Conservation (phyloP, 2,888 invertebrate species). For the Calameuta filiformis region DNA sequence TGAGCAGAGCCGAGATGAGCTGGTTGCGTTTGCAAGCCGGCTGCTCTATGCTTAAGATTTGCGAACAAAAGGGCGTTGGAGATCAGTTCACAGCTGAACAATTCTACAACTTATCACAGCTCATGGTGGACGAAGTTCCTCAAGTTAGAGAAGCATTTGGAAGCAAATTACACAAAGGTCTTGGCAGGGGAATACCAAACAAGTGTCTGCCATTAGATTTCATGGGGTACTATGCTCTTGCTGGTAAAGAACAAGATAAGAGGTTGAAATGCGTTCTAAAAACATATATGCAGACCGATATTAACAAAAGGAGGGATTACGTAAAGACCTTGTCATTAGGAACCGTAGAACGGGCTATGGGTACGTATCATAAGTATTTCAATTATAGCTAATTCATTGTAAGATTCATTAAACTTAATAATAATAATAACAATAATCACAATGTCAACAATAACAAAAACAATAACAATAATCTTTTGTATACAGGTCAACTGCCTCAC, state of each 20-base stretch:
- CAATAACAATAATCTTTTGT: neutral
- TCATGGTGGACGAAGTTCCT: slow-evolving; percentile 89
- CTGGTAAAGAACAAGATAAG: slow-evolving; percentile 88
- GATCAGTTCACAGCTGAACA: slow-evolving; percentile 95
- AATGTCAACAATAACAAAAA: neutral
- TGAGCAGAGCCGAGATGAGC: slow-evolving; percentile 90
- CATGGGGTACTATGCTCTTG: slow-evolving; percentile 94
- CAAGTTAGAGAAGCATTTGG: slow-evolving; percentile 92
- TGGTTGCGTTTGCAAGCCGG: slow-evolving; percentile 93
- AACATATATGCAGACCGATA: slow-evolving; percentile 89
- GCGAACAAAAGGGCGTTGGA: slow-evolving; percentile 95
- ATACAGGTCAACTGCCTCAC: slow-evolving; percentile 78
- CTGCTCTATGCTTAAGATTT: slow-evolving; percentile 95
- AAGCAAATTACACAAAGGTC: slow-evolving; percentile 91
- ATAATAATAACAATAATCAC: neutral
- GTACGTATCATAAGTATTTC: slow-evolving; percentile 36
- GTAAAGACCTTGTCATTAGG: slow-evolving; percentile 85
- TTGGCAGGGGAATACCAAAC: slow-evolving; percentile 84
- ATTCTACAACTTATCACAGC: slow-evolving; percentile 91
- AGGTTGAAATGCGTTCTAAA: slow-evolving; percentile 77
- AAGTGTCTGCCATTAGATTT: slow-evolving; percentile 95
- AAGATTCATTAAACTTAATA: slow-evolving; percentile 18
- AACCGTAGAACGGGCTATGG: slow-evolving; percentile 66
- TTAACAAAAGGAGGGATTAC: slow-evolving; percentile 89
- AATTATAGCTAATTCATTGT: slow-evolving; percentile 30